Base-by-base conservation (phyloP, 2,113 vertebrate species). In the Solenodon paradoxus region DNA sequence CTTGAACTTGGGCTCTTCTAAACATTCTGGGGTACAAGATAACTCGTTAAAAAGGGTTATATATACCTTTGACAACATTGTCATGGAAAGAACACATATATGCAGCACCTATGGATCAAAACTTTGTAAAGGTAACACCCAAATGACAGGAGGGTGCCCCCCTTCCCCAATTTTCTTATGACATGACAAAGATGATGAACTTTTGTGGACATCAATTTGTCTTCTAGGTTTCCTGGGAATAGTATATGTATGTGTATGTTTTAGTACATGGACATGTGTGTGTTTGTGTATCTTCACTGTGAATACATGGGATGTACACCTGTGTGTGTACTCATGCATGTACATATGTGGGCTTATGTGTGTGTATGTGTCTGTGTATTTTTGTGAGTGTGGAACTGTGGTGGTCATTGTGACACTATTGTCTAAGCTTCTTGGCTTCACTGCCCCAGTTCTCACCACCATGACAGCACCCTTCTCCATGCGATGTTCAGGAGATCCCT, bases 401-500 rank as follows among this genome's bases (percentile, higher is more conserved):
- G 9, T 30, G 10, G 38, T 38, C 0, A 1, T 15, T 19, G 16
- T n/a, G 38, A 9, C 42, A 35, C 12, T 1, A 0, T 26, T 1
- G 2, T 55, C 35, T 28, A 8, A 0, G 13, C 26, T 24, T 13
- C 12, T 22, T 4, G 20, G 26, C 28, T 69, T 47, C 15, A 10
- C 32, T 6, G 13, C 10, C 32, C 35, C 17, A 40, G 19, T 0
- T 0, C 5, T 10, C 22, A 1, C 10, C 20, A 10, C 45, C 2
- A n/a, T n/a, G n/a, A 0, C 55, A n/a, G 72, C 53, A 12, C 2
- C 35, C 35, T 88, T 49, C 26, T 64, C 80, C 28, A 28, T n/a
- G 16, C 3, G 0, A 6, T 40, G 26, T 16, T 45, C 24, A 24
- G 47, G 47, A 8, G 19, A 15, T 10, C 10, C 15, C 42, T 28